These are phyloP conservation scores for Drosophila prostipennis DNA, from an alignment of 2,888 invertebrate species.

Conservation along the genomic window DNA sequence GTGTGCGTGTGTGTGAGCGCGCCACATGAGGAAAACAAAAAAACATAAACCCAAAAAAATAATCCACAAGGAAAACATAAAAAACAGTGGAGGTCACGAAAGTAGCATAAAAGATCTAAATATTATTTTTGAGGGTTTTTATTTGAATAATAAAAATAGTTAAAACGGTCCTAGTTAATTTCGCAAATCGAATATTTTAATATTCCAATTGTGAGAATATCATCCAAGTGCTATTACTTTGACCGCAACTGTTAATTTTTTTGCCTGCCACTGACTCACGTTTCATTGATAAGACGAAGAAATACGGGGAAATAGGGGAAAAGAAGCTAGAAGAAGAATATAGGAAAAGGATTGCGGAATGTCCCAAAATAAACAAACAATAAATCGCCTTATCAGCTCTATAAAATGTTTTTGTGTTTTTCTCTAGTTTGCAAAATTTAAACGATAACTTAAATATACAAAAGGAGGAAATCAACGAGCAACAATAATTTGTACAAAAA, in stretches of 20 bases:
- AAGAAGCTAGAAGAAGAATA: not conserved
- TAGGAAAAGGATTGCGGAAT: conserved; percentile 25
- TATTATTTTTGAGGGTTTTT: too few relatives aligned
- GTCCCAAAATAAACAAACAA: conserved; percentile 13
- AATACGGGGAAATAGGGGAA: not conserved
- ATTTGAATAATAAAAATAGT: too few relatives aligned
- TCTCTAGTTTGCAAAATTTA: conserved; percentile 14
- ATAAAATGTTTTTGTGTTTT: not conserved
- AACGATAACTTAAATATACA: conserved; percentile 5
- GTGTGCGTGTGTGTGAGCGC: conserved; percentile 44
- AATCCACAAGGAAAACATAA: conserved; percentile 1
- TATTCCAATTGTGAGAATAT: too few relatives aligned
- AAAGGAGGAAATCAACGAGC: conserved; percentile 2
- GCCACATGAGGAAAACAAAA: conserved; percentile 48
- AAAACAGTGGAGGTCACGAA: conserved; percentile 2
- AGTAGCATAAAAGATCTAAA: not conserved
- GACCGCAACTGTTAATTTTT: not conserved
- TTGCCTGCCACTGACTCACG: conserved; percentile 28
- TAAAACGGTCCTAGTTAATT: too few relatives aligned
- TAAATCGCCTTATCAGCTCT: conserved; percentile 5
- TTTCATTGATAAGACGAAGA: conserved; percentile 29
- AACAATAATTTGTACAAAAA: not conserved
- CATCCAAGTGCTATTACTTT: not conserved
- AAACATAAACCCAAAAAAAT: not conserved
- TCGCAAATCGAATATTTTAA: too few relatives aligned